These are phyloP conservation scores for Drosophila pseudotalamancana DNA, from an alignment of 2,888 invertebrate genomes.

Conservation along the genomic window DNA sequence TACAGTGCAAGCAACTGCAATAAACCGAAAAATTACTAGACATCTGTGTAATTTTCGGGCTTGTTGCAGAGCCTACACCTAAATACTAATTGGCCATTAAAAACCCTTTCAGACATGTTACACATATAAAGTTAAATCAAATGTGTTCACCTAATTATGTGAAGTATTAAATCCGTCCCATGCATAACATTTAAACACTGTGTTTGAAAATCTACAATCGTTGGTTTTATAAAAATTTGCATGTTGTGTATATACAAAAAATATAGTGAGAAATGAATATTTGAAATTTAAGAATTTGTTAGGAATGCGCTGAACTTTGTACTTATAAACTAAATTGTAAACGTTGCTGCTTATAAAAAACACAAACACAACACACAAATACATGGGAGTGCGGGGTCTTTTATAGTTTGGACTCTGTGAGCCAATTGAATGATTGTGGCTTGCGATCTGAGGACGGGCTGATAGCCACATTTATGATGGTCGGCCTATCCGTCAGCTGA, in stretches of 20 bases:
- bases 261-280: conserved; percentile 69
- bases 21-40: not conserved
- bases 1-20: not conserved
- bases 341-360: conserved; percentile 49
- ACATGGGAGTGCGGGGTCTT: not conserved
- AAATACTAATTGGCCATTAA: conserved; percentile 1
- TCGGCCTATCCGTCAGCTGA: conserved; percentile 89
- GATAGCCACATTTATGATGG: conserved; percentile 96
- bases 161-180: no score
- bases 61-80: not conserved
- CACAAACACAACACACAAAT: conserved; percentile 7
- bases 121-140: no score
- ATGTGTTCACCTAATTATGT: no score
- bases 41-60: not conserved
- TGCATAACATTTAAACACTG: conserved; percentile 11
- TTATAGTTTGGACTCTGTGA: conserved; percentile 95
- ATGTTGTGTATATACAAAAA: conserved; percentile 69
- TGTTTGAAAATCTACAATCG: conserved; percentile 29
- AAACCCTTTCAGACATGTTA: not conserved
- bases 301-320: conserved; percentile 65
- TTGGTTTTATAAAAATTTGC: conserved; percentile 57
- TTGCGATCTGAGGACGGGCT: conserved; percentile 95
- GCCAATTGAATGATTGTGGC: conserved; percentile 95
- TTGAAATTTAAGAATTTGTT: conserved; percentile 31
- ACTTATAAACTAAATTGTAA: conserved; percentile 65